Percentiles rank a stretch among this genome's conserved stretches.
phyloP scores from a whole-genome alignment of 2,888 invertebrate genomes.

The Chalcis sispes region DNA sequence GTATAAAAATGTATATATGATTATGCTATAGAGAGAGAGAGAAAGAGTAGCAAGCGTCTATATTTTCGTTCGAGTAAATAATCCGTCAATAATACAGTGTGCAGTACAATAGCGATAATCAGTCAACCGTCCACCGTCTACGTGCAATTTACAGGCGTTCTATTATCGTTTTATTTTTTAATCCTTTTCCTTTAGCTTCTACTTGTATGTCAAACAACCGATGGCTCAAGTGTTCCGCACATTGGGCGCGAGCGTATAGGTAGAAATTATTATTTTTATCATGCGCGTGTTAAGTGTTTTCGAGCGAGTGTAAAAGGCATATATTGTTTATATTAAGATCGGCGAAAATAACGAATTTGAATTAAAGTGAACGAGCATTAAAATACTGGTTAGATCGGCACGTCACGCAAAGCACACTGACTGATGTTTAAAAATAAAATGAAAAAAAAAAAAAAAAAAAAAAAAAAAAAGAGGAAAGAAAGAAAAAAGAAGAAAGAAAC shows the following conservation, averaged over 20 bases:
- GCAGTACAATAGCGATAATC: conserved; percentile 15
- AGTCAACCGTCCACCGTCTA: conserved; percentile 54
- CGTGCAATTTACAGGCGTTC: conserved; percentile 35
- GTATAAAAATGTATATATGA: too few species aligned
- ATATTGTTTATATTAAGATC: too few species aligned
- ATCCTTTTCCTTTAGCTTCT: background rate
- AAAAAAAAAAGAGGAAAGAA: too few species aligned
- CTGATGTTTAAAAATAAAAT: background rate
- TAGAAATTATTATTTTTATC: background rate
- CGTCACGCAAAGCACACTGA: conserved; percentile 45
- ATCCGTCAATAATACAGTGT: background rate
- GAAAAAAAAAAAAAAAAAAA: background rate
- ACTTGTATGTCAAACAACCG: conserved; percentile 29
- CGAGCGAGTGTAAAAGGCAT: background rate
- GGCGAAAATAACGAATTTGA: background rate
- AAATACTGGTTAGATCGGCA: conserved; percentile 51
- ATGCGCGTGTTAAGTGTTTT: too few species aligned
- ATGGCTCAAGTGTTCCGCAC: conserved; percentile 24
- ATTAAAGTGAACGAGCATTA: conserved; percentile 36
- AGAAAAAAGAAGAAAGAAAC: too few species aligned
- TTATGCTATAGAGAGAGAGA: conserved; percentile 3
- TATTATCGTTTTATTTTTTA: background rate
- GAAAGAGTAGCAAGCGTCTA: conserved; percentile 26
- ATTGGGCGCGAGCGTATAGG: background rate
- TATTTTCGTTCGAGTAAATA: background rate